Evolutionary conservation across 2,888 invertebrate genomes (phyloP).

Genomic region (Pristionchus entomophagus): DNA sequence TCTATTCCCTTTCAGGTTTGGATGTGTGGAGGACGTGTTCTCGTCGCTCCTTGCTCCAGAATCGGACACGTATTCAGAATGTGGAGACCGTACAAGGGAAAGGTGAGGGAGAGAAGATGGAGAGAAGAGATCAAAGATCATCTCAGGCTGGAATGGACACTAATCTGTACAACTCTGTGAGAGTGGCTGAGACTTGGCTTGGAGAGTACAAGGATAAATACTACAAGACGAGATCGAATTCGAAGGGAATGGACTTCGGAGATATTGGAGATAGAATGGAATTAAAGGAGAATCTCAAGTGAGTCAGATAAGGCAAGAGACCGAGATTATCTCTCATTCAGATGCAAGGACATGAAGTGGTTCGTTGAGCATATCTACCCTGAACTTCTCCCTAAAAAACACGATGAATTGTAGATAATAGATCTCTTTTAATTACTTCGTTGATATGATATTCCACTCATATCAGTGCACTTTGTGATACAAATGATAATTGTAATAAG

Average conservation of each 20-base stretch:
- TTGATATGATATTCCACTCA: background rate
- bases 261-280: constrained; percentile 86
- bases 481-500: constrained; percentile 21
- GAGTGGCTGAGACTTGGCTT: constrained; percentile 99
- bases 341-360: constrained; percentile 89
- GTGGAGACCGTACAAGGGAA: constrained; percentile 94
- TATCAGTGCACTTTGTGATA: constrained; percentile 21
- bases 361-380: constrained; percentile 90
- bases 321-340: background rate
- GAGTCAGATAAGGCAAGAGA: background rate
- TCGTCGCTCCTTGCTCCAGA: constrained; percentile 94
- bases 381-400: constrained; percentile 79
- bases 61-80: constrained; percentile 98
- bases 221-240: constrained; percentile 40
- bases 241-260: constrained; percentile 81
- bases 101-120: constrained; percentile 3
- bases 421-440: background rate
- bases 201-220: constrained; percentile 90
- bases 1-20: constrained; percentile 78
- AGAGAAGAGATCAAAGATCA: background rate
- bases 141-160: constrained; percentile 84
- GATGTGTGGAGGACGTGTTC: constrained; percentile 95
- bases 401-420: constrained; percentile 39
- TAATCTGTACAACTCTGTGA: constrained; percentile 93
- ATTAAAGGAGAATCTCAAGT: constrained; percentile 83